Evolutionary conservation across 2,888 invertebrate species (phyloP).

Genomic region (Hedychridium roseum): DNA sequence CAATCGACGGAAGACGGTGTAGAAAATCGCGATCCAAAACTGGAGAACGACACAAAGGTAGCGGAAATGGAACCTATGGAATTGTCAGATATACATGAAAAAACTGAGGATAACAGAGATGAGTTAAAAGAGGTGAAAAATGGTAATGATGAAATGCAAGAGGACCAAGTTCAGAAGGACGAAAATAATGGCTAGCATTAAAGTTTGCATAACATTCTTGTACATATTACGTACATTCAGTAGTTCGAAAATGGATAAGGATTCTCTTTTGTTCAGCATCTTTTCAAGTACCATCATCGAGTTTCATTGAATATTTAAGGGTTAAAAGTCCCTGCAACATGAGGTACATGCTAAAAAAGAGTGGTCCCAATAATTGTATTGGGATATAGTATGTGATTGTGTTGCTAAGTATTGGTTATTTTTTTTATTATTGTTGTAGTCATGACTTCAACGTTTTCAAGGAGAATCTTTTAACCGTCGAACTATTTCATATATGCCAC

Average conservation of each 20-base stretch:
- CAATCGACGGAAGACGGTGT: slow-evolving; percentile 47
- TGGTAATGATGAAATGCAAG: slow-evolving; percentile 32
- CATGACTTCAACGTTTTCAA: too few relatives aligned
- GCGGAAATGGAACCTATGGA: slow-evolving; percentile 13
- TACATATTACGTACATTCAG: slow-evolving; percentile 36
- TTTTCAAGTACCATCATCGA: too few relatives aligned
- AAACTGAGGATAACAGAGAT: not conserved
- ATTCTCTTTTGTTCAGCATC: too few relatives aligned
- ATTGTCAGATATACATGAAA: not conserved
- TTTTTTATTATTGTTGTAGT: too few relatives aligned
- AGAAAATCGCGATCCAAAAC: slow-evolving; percentile 60
- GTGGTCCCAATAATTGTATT: too few relatives aligned
- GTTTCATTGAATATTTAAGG: too few relatives aligned
- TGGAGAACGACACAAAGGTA: slow-evolving; percentile 40
- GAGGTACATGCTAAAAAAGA: too few relatives aligned
- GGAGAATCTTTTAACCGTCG: too few relatives aligned
- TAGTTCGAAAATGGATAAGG: slow-evolving; percentile 25
- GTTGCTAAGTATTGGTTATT: too few relatives aligned
- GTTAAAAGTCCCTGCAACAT: too few relatives aligned
- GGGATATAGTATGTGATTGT: too few relatives aligned
- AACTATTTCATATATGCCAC: too few relatives aligned
- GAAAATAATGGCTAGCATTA: slow-evolving; percentile 55
- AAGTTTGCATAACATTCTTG: slow-evolving; percentile 24
- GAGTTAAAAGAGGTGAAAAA: slow-evolving; percentile 10
- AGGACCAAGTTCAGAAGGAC: slow-evolving; percentile 38